These are phyloP conservation scores for Hypocryptadius cinnamomeus DNA, from an alignment of 2,113 vertebrate genomes.

Conservation along the genomic window DNA sequence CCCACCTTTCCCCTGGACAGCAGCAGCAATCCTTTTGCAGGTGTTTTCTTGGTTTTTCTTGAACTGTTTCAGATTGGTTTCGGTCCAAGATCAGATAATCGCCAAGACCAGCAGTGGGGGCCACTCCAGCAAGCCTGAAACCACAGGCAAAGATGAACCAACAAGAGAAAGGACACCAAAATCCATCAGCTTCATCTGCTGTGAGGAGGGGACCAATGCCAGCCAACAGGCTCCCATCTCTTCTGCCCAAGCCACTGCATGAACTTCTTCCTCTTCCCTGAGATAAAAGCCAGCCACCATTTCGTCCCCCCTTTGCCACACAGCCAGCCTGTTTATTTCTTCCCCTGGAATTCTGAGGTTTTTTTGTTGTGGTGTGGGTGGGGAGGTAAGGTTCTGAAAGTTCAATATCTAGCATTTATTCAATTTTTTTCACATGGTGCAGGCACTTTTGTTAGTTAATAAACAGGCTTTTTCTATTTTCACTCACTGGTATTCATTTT, in stretches of 20 bases:
- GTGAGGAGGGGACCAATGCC: background rate
- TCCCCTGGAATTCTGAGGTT: background rate
- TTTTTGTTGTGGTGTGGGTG: background rate
- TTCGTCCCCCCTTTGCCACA: accelerated
- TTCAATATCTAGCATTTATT: background rate
- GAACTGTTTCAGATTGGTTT: background rate
- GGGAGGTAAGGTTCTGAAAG: background rate
- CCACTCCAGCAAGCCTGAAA: background rate
- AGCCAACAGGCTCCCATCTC: background rate
- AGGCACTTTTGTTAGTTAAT: background rate
- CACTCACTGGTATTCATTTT: background rate
- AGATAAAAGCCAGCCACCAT: background rate
- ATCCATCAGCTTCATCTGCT: background rate
- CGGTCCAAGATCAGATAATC: accelerated
- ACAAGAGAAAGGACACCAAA: background rate
- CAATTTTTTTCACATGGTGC: accelerated
- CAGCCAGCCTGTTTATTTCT: background rate
- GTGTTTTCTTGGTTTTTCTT: background rate
- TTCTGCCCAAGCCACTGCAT: background rate
- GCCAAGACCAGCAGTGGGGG: accelerated
- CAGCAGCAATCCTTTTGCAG: background rate
- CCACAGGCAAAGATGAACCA: background rate
- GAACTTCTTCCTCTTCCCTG: background rate
- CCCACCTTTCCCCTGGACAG: background rate
- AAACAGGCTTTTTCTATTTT: background rate